Conservation (phyloP, 2,888 invertebrate genomes). For the Leucophenga maculata region DNA sequence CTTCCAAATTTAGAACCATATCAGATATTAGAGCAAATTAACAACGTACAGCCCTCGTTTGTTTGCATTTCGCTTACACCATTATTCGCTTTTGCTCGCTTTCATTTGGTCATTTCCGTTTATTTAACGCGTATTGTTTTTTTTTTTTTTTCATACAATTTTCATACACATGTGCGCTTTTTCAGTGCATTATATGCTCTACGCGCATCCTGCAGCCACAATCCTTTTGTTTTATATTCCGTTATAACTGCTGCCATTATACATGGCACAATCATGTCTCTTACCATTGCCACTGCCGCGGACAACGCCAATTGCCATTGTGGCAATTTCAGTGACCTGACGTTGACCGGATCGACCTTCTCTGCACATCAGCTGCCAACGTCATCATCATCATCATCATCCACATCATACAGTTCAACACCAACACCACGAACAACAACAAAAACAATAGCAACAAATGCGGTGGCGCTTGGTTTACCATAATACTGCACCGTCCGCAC, state of each 20-base stretch:
- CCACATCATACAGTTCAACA: conserved; percentile 1
- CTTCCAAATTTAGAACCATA: no score
- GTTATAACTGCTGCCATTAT: conserved; percentile 43
- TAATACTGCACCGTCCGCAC: background rate
- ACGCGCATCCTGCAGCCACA: conserved; percentile 42
- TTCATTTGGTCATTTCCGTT: conserved; percentile 58
- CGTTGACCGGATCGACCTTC: conserved; percentile 2
- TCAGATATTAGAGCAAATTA: no score
- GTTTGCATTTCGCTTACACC: conserved; percentile 24
- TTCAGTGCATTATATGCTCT: conserved; percentile 20
- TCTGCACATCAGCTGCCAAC: conserved; percentile 20
- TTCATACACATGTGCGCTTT: conserved; percentile 40
- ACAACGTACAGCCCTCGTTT: conserved; percentile 19
- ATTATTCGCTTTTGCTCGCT: conserved; percentile 29
- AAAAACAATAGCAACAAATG: background rate
- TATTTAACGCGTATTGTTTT: conserved; percentile 30
- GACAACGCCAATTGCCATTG: conserved; percentile 1
- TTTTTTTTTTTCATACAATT: no score
- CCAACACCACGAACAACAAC: background rate
- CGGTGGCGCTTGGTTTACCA: background rate
- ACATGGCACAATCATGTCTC: conserved; percentile 9
- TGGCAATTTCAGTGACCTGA: conserved; percentile 8
- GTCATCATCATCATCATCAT: conserved; percentile 29
- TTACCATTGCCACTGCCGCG: background rate
- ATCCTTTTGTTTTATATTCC: conserved; percentile 32